A percentile compares a stretch with the other conserved stretches of the same genome.
Conservation (phyloP, 2,888 invertebrate species). For the Machimus rusticus region DNA sequence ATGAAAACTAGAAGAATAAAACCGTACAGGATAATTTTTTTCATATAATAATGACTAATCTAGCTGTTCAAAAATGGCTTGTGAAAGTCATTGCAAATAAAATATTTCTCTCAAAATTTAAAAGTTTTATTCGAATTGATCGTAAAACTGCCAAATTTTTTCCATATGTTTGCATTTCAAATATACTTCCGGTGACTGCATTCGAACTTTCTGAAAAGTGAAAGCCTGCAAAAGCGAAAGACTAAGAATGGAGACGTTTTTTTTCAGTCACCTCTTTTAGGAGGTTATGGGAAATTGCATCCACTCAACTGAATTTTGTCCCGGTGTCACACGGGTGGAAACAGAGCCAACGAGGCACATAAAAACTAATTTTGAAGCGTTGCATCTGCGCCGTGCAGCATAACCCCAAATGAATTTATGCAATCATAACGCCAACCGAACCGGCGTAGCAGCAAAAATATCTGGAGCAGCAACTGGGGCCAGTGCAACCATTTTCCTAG, state of each 20-base stretch:
- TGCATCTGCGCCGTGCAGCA: neutral
- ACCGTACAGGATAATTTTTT: no score
- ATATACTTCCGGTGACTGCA: neutral
- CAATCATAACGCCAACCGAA: slow-evolving; percentile 20
- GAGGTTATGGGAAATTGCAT: neutral
- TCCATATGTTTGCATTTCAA: neutral
- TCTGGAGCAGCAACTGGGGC: neutral
- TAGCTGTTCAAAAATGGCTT: neutral
- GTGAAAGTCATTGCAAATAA: neutral
- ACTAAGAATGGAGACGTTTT: neutral
- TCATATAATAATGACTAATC: no score
- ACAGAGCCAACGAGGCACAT: neutral
- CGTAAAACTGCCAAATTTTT: neutral
- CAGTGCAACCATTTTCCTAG: neutral
- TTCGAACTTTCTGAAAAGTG: neutral
- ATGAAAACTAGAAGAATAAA: no score
- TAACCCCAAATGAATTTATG: neutral
- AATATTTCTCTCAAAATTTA: neutral
- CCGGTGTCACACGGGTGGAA: neutral
- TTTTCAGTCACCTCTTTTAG: neutral
- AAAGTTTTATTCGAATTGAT: neutral
- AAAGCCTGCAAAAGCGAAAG: neutral
- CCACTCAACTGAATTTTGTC: neutral
- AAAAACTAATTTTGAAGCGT: neutral
- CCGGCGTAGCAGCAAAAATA: slow-evolving; percentile 2